Base-by-base conservation (phyloP, 2,113 vertebrate genomes). In the Triplophysa tibetana region DNA sequence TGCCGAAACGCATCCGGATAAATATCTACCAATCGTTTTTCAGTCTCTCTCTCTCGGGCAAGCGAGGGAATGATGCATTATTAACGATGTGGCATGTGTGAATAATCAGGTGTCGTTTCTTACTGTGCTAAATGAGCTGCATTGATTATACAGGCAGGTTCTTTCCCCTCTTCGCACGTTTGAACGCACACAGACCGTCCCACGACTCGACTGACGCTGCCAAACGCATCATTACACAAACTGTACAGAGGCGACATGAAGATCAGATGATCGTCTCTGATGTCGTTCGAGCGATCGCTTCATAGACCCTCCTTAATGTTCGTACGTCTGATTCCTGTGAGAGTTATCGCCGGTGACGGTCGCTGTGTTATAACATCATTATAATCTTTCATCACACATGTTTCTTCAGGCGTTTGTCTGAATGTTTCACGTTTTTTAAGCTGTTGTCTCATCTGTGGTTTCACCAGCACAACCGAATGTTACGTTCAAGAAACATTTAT, bases 41-140 rank as follows among this genome's bases (percentile, higher is more conserved):
- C 23, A 12, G 19, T 67, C 38, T 29, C n/a, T 67, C 24, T 58
- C 60, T 56, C 65, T 50, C 54, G 1, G 78, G 48, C 79, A 62
- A 69, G 13, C 43, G 8, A 75, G 79, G 1, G 11, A 60, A 65
- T 65, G 77, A 24, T 88, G 80, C 89, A 88, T 89, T 91, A 91
- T 90, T 90, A 83, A 87, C 86, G 88, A 83, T 79, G 33, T 76
- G 86, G 86, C 89, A 91, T 86, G 87, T 82, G 88, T 89, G 92
- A 94, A 93, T 94, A 92, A 93, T 94, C 91, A 92, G 89, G 91
- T 91, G 92, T 92, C 89, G 90, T 88, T 90, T 89, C 90, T 92
- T 79, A 74, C 90, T 86, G 89, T 70, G 86, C 85, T 84, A 91
- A 92, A 93, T 91, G 89, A 93, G 90, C 90, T 92, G 91, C 87